Evolutionary conservation across 2,888 invertebrate species (phyloP), one percentile per base, ranked within the genome.

Genomic region (Aporophyla lueneburgensis): DNA sequence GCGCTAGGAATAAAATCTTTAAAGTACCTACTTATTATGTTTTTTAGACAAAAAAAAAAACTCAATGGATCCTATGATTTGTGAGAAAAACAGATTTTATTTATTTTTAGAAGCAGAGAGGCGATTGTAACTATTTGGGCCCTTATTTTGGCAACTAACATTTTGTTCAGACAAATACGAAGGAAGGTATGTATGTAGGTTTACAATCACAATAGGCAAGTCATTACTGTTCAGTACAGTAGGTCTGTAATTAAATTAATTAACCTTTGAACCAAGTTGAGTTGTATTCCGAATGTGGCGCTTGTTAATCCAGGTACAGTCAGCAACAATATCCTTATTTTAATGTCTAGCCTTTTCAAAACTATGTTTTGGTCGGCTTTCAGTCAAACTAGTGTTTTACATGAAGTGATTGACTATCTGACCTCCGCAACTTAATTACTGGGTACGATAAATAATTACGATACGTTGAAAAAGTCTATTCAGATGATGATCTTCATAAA

Each of bases 221-320:
- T 70, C 79, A 53, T 79, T 79, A 59, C 58, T 71, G 43, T 71
- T 43, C 19, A 54, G 53, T 49, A 61, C 46, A 71, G 53, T 12
- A 58, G 24, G 74, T 54, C 21, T 62, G 43, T 80, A 62, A 80
- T 80, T 73, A 80, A 80, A 21, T 80, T 54, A 72, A 80, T 76
- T 62, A 80, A 61, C 61, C 54, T 76, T 61, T 62, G 76, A 61
- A 33, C 49, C 14, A 56, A 80, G 19, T 43, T 80, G 19, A 61
- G 27, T 76, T 40, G 27, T 62, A 56, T 77, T 56, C 24, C 21
- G 9, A 74, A 80, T 46, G 62, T 62, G 51, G 54, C 56, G 43
- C 56, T 62, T 62, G 73, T 63, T 49, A 54, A 80, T 76, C 49
- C 56, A 43, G 56, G 56, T 78, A 69, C 58, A 78, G 19, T 53